phyloP scores from a whole-genome alignment of 2,888 invertebrate species.

The Temnothorax ravouxi region DNA sequence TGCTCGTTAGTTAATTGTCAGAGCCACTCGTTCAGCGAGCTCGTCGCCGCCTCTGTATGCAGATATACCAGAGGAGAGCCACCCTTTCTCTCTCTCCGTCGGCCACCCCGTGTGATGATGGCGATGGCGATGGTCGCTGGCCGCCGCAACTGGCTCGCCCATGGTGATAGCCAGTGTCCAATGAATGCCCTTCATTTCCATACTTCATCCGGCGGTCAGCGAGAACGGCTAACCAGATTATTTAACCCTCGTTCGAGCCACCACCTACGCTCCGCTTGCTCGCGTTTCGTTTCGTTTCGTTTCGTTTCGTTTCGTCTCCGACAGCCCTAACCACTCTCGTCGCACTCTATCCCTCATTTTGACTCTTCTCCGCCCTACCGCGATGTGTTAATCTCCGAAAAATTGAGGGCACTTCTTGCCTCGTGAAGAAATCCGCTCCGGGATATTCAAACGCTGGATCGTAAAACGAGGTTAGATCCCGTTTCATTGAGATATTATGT shows the following conservation, averaged over 20 bases:
- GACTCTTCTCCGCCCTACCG: neutral
- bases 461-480: neutral
- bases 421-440: conserved; percentile 4
- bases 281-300: conserved; percentile 1
- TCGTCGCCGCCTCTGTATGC: conserved; percentile 66
- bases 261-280: conserved; percentile 49
- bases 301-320: neutral
- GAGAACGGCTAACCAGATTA: conserved; percentile 85
- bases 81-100: conserved; percentile 53
- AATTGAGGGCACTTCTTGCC: conserved; percentile 56
- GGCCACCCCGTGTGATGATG: neutral
- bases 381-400: conserved; percentile 66
- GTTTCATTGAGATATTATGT: neutral
- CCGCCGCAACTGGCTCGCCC: conserved; percentile 53
- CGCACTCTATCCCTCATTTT: conserved; percentile 23
- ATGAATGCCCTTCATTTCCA: conserved; percentile 86
- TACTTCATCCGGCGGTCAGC: conserved; percentile 83
- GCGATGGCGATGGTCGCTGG: conserved; percentile 17
- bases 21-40: conserved; percentile 60
- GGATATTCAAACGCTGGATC: neutral
- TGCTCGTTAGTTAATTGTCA: conserved; percentile 86
- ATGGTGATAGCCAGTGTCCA: conserved; percentile 75
- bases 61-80: conserved; percentile 72
- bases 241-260: conserved; percentile 81
- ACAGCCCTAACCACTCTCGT: conserved; percentile 7